Conservation (phyloP, 2,113 vertebrate genomes). For the Thamnaconus septentrionalis region DNA sequence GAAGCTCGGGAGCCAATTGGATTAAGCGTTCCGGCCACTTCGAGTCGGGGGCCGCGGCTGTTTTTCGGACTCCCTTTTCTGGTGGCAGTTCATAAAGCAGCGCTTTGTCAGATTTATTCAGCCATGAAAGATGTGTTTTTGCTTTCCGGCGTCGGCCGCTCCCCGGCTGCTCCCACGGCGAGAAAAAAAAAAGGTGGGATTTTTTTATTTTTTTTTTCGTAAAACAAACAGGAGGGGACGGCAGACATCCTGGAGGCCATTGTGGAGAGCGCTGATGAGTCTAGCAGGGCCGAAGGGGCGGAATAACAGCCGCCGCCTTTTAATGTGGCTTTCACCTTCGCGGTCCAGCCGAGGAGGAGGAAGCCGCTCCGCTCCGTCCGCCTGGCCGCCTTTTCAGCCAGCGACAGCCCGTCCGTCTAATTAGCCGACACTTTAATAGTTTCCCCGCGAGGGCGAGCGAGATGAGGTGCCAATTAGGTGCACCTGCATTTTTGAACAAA, state of each 20-base stretch:
- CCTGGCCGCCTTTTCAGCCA: no score
- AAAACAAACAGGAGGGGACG: slow-evolving; percentile 77
- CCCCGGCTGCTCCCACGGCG: slow-evolving; percentile 42
- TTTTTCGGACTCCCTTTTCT: slow-evolving; percentile 59
- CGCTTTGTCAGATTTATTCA: slow-evolving; percentile 81
- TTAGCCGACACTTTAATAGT: no score
- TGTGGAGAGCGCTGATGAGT: slow-evolving; percentile 79
- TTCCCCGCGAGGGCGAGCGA: no score
- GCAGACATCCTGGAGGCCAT: slow-evolving; percentile 74
- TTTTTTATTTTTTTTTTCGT: slow-evolving; percentile 43
- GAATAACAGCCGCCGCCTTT: slow-evolving; percentile 72
- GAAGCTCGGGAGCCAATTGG: slow-evolving; percentile 70
- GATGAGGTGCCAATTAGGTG: no score
- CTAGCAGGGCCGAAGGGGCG: slow-evolving; percentile 71
- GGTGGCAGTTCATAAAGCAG: slow-evolving; percentile 74
- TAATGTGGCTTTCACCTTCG: slow-evolving; percentile 63
- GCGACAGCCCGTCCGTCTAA: no score
- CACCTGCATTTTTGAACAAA: no score
- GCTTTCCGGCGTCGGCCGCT: slow-evolving; percentile 64
- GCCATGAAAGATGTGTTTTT: slow-evolving; percentile 76
- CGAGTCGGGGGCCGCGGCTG: slow-evolving; percentile 41
- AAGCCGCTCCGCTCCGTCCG: not conserved
- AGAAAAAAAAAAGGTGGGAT: slow-evolving; percentile 38
- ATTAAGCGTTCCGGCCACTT: slow-evolving; percentile 77
- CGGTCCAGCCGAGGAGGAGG: slow-evolving; percentile 49